phyloP scores from a whole-genome alignment of 2,888 invertebrate species.

The Diloba caeruleocephala region DNA sequence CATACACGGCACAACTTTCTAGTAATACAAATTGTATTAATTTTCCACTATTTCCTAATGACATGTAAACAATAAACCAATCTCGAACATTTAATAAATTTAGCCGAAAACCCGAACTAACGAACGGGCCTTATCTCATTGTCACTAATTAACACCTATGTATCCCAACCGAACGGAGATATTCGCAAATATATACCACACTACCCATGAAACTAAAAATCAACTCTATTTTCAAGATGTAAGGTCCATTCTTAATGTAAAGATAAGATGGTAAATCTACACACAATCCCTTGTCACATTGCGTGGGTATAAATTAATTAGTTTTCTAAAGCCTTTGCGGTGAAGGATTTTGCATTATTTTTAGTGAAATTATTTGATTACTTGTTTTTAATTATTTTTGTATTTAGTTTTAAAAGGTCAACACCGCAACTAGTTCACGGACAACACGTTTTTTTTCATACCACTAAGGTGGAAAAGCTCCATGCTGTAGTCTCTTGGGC shows the following conservation, averaged over 20 bases:
- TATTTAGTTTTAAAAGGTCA: no score
- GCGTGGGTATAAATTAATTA: slow-evolving; percentile 61
- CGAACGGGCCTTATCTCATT: slow-evolving; percentile 57
- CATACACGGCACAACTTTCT: slow-evolving; percentile 4
- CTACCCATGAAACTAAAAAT: slow-evolving; percentile 5
- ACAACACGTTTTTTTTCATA: no score
- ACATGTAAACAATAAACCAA: slow-evolving; percentile 49
- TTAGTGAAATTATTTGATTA: slow-evolving; percentile 18
- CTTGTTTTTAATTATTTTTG: not conserved
- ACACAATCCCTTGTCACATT: slow-evolving; percentile 59
- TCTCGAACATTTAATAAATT: slow-evolving; percentile 51
- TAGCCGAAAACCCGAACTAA: slow-evolving; percentile 56
- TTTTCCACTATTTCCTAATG: slow-evolving; percentile 26
- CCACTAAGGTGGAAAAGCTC: no score
- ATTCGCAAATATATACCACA: slow-evolving; percentile 29
- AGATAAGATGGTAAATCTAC: slow-evolving; percentile 18
- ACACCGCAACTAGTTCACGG: no score
- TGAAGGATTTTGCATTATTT: slow-evolving; percentile 38
- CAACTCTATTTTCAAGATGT: slow-evolving; percentile 10
- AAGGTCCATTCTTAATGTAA: slow-evolving; percentile 27
- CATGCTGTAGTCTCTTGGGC: no score
- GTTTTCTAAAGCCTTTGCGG: slow-evolving; percentile 52
- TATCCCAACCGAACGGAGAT: slow-evolving; percentile 47
- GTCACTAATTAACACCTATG: slow-evolving; percentile 65
- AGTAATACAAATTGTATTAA: slow-evolving; percentile 20